phyloP scores from a whole-genome alignment of 2,113 vertebrate species.

The Phaethon lepturus region DNA sequence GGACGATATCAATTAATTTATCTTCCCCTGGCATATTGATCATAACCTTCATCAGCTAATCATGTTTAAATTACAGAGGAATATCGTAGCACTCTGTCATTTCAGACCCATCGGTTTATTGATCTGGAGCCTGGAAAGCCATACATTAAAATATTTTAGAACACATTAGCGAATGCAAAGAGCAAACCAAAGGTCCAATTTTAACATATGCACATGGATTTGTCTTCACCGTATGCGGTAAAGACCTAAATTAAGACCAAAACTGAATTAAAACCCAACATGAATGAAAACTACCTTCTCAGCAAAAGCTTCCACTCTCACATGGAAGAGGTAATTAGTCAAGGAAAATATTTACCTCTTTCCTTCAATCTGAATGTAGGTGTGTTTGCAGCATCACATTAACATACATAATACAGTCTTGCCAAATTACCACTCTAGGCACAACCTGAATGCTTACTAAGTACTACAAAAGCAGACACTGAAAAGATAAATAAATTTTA shows the following conservation, averaged over 20 bases:
- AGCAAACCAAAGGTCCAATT: conserved; percentile 57
- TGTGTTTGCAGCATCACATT: background rate
- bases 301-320: background rate
- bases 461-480: background rate
- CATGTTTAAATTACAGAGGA: conserved; percentile 80
- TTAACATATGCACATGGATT: background rate
- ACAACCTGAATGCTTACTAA: fast-evolving
- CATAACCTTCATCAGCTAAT: conserved; percentile 83
- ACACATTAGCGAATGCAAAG: conserved; percentile 35
- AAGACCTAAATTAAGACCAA: conserved; percentile 34
- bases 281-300: background rate
- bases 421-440: background rate
- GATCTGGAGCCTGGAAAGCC: conserved; percentile 67
- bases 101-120: conserved; percentile 74
- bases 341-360: background rate
- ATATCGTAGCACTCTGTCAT: conserved; percentile 78
- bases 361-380: background rate
- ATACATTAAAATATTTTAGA: conserved; percentile 66
- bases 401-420: background rate
- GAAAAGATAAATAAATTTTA: background rate
- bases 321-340: background rate
- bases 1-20: conserved; percentile 83
- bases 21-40: conserved; percentile 78
- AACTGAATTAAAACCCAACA: background rate
- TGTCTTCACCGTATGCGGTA: background rate